A percentile compares a stretch with the other conserved stretches of the same genome.
These are phyloP conservation scores for Trachemys scripta DNA, from an alignment of 2,113 vertebrate species.

Conservation along the genomic window DNA sequence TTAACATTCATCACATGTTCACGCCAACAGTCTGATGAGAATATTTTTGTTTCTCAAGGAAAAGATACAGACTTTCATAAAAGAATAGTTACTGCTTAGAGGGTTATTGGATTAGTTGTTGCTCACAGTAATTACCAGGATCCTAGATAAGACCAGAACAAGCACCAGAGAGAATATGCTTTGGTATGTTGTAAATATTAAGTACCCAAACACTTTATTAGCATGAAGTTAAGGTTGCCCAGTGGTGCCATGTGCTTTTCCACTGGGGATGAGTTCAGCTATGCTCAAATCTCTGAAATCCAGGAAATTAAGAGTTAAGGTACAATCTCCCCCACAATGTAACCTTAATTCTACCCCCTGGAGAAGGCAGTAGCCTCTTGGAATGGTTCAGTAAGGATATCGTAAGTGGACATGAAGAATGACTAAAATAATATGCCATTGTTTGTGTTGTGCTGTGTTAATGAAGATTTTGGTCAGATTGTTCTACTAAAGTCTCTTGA, in stretches of 20 bases:
- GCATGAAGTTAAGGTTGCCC: neutral
- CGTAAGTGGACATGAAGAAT: fast-evolving
- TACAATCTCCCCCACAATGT: neutral
- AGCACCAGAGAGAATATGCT: neutral
- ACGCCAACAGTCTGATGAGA: neutral
- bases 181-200: neutral
- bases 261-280: neutral
- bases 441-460: neutral
- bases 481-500: neutral
- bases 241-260: neutral
- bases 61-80: neutral
- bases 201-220: neutral
- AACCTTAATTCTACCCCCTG: neutral
- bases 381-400: neutral
- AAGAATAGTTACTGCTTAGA: neutral
- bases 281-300: neutral
- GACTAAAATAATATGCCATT: neutral
- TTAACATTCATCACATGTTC: neutral
- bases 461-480: neutral
- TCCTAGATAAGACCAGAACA: neutral
- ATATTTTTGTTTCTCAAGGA: conserved; percentile 15
- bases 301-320: neutral
- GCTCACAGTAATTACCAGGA: neutral
- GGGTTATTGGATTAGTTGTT: conserved; percentile 9
- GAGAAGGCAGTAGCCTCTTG: neutral